Conservation (phyloP, 2,113 vertebrate genomes). For the Burhinus oedicnemus region DNA sequence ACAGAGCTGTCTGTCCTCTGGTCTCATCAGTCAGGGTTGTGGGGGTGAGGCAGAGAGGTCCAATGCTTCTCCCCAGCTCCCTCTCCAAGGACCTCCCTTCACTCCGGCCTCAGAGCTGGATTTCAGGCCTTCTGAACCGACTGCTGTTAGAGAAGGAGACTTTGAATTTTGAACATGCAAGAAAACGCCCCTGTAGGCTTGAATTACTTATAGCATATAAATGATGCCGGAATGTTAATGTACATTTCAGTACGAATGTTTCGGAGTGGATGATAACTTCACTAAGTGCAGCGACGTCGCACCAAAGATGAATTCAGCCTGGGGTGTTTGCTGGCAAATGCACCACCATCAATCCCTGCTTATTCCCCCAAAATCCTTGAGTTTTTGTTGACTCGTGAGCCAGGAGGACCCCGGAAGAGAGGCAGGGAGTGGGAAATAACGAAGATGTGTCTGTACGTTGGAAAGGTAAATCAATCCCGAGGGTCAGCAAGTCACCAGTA, state of each 20-base stretch:
- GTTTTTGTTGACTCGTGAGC: neutral
- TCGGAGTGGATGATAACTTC: neutral
- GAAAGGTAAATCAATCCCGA: neutral
- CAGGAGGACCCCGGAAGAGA: neutral
- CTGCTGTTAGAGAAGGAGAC: neutral
- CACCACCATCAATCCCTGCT: neutral
- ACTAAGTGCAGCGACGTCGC: neutral
- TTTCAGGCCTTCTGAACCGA: neutral
- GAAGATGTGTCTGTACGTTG: neutral
- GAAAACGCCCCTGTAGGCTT: neutral
- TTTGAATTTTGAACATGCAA: neutral
- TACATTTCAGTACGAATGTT: fast-evolving
- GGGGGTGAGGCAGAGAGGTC: neutral
- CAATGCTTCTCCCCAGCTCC: neutral
- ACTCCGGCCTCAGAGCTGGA: neutral
- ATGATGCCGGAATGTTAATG: neutral
- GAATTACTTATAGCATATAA: neutral
- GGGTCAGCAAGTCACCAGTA: neutral
- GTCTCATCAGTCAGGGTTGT: fast-evolving
- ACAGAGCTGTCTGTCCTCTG: neutral
- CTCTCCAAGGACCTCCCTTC: neutral
- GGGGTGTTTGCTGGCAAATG: neutral
- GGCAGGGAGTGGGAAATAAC: neutral
- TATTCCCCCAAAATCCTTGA: neutral
- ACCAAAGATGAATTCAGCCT: neutral